These are phyloP conservation scores for Macroteleia sp. DNA, from an alignment of 2,888 invertebrate species.

Conservation along the genomic window DNA sequence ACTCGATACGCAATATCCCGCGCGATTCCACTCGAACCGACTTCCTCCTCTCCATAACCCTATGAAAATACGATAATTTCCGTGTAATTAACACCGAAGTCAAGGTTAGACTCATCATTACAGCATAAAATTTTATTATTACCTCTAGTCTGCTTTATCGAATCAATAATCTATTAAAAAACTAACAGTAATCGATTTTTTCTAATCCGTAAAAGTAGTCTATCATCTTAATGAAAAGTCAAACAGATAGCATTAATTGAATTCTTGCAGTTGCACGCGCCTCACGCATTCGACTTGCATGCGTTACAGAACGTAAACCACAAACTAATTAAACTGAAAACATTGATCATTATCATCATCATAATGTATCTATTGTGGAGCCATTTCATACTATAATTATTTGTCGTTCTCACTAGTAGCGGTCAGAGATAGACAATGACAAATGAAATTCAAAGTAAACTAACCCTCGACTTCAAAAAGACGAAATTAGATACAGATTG, in stretches of 20 bases:
- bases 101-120: too few relatives aligned
- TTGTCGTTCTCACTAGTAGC: constrained; percentile 23
- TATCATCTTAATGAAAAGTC: constrained; percentile 34
- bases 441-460: constrained; percentile 35
- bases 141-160: too few relatives aligned
- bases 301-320: constrained; percentile 27
- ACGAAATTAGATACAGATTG: not conserved
- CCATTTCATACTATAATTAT: constrained; percentile 36
- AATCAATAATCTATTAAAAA: too few relatives aligned
- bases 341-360: constrained; percentile 46
- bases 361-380: constrained; percentile 36
- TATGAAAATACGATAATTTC: too few relatives aligned
- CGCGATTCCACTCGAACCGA: too few relatives aligned
- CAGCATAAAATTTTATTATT: too few relatives aligned
- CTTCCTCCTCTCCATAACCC: too few relatives aligned
- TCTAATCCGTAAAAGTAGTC: constrained; percentile 24
- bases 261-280: constrained; percentile 22
- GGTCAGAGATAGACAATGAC: constrained; percentile 25
- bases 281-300: constrained; percentile 21
- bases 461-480: constrained; percentile 5
- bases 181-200: too few relatives aligned
- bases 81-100: too few relatives aligned
- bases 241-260: constrained; percentile 11
- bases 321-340: constrained; percentile 55
- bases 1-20: too few relatives aligned